These are phyloP conservation scores for Hydrozoanthus gracilis DNA, from an alignment of 92 coral and sea anemone genomes.

Conservation along the genomic window DNA sequence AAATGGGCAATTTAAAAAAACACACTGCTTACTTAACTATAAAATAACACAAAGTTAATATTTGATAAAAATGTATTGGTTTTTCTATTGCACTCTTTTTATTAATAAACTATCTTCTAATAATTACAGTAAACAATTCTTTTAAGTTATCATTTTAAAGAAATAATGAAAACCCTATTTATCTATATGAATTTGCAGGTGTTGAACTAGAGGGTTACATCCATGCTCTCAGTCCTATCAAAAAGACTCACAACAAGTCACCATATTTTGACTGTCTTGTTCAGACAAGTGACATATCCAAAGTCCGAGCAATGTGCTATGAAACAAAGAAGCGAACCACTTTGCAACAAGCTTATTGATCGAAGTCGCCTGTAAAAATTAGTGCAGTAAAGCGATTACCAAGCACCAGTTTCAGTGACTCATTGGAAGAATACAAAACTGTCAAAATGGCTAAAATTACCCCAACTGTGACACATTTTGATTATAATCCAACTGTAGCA, in stretches of 20 bases:
- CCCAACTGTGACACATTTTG: constrained; percentile 66
- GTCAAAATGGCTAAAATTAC: constrained; percentile 64
- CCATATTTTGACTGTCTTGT: constrained; percentile 67
- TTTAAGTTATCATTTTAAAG: constrained; percentile 19
- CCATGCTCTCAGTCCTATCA: constrained; percentile 65
- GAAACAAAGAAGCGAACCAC: constrained; percentile 59
- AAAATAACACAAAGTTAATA: not conserved
- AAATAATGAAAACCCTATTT: not conserved
- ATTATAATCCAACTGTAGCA: constrained; percentile 61
- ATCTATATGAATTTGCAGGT: constrained; percentile 57
- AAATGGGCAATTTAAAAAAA: too few relatives aligned
- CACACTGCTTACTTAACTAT: too few relatives aligned
- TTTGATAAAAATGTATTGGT: constrained; percentile 25
- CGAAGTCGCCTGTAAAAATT: constrained; percentile 70
- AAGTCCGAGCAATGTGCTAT: constrained; percentile 72
- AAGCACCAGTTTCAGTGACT: constrained; percentile 66
- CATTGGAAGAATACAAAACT: constrained; percentile 67
- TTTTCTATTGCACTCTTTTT: not conserved
- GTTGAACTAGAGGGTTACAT: constrained; percentile 66
- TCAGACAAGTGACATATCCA: constrained; percentile 64
- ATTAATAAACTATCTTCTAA: constrained; percentile 29
- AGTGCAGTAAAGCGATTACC: constrained; percentile 64
- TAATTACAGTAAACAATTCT: constrained; percentile 13
- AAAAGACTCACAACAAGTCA: constrained; percentile 72
- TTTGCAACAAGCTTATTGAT: constrained; percentile 65